A percentile compares a stretch with the other conserved stretches of the same genome.
These are phyloP conservation scores for Mugil cephalus DNA, from an alignment of 2,113 vertebrate genomes.

Conservation along the genomic window DNA sequence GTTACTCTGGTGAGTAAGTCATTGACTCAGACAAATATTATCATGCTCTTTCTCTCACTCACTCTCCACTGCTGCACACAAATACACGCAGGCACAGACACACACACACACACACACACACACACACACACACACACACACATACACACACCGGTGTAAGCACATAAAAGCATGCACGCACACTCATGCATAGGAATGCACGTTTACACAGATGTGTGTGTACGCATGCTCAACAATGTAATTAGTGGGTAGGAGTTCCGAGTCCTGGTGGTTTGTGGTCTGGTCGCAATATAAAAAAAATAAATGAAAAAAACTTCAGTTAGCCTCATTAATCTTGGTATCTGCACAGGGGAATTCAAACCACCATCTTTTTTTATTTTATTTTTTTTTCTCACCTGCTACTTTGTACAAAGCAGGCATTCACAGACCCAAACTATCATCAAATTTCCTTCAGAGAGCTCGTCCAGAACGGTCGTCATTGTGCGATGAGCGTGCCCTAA, in stretches of 20 bases:
- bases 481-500: not conserved
- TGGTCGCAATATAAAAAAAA: slow-evolving; percentile 50
- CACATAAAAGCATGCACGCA: slow-evolving; percentile 15
- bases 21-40: slow-evolving; percentile 64
- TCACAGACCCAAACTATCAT: slow-evolving; percentile 12
- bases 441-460: slow-evolving; percentile 19
- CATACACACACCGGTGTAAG: not conserved
- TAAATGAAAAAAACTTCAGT: slow-evolving; percentile 40
- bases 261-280: slow-evolving; percentile 65
- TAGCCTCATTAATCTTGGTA: slow-evolving; percentile 68
- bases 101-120: slow-evolving; percentile 16
- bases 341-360: slow-evolving; percentile 51
- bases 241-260: slow-evolving; percentile 64
- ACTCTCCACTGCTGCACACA: slow-evolving; percentile 22
- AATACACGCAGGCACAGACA: too few species aligned
- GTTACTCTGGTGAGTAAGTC: slow-evolving; percentile 61
- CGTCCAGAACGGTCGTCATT: not conserved
- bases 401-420: slow-evolving; percentile 27
- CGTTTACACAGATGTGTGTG: slow-evolving; percentile 29
- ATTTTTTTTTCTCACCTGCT: slow-evolving; percentile 12
- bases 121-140: slow-evolving; percentile 13
- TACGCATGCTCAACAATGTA: slow-evolving; percentile 49
- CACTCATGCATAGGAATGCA: slow-evolving; percentile 23
- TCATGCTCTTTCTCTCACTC: slow-evolving; percentile 47
- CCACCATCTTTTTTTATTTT: slow-evolving; percentile 4